Percentiles rank a stretch among this genome's conserved stretches.
phyloP scores from a whole-genome alignment of 2,888 invertebrate species.

The Drosophila pseudotalamancana region DNA sequence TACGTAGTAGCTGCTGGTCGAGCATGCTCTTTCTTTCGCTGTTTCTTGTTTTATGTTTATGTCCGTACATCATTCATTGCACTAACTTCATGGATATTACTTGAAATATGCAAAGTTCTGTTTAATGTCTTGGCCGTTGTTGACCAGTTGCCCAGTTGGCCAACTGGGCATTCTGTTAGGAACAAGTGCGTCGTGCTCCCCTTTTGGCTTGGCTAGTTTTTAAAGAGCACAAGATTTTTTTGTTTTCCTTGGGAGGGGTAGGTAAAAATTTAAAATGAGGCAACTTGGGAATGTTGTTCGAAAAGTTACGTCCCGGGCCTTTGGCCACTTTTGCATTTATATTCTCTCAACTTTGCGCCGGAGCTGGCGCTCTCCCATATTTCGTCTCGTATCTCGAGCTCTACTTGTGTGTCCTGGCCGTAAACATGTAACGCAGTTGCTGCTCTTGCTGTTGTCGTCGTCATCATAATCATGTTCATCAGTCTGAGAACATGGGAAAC shows the following conservation, averaged over 20 bases:
- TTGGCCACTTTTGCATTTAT: conserved; percentile 71
- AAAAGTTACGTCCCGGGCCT: conserved; percentile 53
- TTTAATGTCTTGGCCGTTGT: conserved; percentile 52
- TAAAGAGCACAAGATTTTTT: conserved; percentile 16
- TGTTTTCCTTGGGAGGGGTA: conserved; percentile 25
- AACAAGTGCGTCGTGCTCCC: conserved; percentile 24
- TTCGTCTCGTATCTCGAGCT: conserved; percentile 37
- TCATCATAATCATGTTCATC: conserved; percentile 23
- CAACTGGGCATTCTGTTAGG: conserved; percentile 22
- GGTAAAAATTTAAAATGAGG: conserved; percentile 30
- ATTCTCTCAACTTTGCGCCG: conserved; percentile 68
- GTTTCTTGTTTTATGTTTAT: not conserved
- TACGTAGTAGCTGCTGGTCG: not conserved
- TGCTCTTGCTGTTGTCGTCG: conserved; percentile 17
- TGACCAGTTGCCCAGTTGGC: conserved; percentile 31
- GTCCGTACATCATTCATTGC: conserved; percentile 22
- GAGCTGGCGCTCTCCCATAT: conserved; percentile 67
- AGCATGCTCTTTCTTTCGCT: not conserved
- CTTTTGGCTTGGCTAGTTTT: conserved; percentile 36
- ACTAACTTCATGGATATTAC: conserved; percentile 36
- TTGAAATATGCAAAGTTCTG: conserved; percentile 67
- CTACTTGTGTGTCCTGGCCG: conserved; percentile 31
- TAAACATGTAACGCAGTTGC: conserved; percentile 31
- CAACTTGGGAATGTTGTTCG: conserved; percentile 53
- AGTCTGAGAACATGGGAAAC: conserved; percentile 32